Evolutionary conservation across 2,797 vertebrate species (phyloP).

Genomic region (Sebastes diaconus): DNA sequence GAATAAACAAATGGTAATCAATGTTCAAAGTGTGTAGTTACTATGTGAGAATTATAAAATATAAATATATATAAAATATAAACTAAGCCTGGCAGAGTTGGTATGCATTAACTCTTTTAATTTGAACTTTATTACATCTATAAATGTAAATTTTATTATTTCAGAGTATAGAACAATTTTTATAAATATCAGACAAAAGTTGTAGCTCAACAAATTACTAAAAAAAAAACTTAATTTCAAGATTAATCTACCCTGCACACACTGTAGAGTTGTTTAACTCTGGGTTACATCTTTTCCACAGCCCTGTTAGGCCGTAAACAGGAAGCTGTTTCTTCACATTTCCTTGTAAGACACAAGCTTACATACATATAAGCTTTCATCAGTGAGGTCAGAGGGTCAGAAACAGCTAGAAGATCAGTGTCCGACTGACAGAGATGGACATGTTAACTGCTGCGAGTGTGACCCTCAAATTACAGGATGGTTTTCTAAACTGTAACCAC

Average conservation of each 20-base stretch:
- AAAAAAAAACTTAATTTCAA: background rate
- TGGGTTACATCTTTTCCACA: background rate
- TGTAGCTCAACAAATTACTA: background rate
- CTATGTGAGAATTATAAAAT: too few relatives aligned
- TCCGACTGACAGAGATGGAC: slow-evolving; percentile 10
- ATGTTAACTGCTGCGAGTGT: background rate
- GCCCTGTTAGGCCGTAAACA: background rate
- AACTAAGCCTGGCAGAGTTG: background rate
- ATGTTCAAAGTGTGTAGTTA: background rate
- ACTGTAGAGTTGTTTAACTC: background rate
- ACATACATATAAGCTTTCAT: background rate
- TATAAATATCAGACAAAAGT: background rate
- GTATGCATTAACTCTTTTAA: background rate
- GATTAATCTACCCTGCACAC: background rate
- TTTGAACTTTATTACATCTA: background rate
- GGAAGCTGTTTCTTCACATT: background rate
- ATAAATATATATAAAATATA: too few relatives aligned
- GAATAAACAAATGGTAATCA: background rate
- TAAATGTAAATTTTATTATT: background rate
- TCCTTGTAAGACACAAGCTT: background rate
- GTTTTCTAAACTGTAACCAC: slow-evolving; percentile 12
- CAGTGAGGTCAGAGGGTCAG: slow-evolving; percentile 1
- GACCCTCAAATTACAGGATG: slow-evolving; percentile 19
- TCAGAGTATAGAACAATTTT: background rate
- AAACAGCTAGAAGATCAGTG: slow-evolving; percentile 7